A percentile compares a stretch with the other conserved stretches of the same genome.
phyloP scores from a whole-genome alignment of 2,797 vertebrate species.

The Microcaecilia unicolor region DNA sequence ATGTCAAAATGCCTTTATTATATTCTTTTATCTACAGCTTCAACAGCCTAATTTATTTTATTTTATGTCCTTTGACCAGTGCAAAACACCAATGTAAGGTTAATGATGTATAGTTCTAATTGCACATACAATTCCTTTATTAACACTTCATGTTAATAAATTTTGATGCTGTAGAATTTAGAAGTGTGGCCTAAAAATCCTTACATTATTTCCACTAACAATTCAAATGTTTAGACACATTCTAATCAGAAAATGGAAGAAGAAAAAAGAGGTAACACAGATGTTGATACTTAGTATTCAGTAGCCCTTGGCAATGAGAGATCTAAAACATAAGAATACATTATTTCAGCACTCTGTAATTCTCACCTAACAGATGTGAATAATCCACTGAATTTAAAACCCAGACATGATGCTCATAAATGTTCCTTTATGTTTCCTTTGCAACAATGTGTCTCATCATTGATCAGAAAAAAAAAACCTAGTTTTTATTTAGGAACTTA shows the following conservation, averaged over 20 bases:
- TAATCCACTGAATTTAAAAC: slow-evolving; percentile 53
- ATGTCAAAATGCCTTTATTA: slow-evolving; percentile 73
- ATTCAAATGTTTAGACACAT: slow-evolving; percentile 59
- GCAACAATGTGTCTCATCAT: slow-evolving; percentile 1
- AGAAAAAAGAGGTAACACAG: slow-evolving; percentile 54
- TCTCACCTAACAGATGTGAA: slow-evolving; percentile 67
- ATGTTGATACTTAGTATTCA: slow-evolving; percentile 61
- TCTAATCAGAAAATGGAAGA: slow-evolving; percentile 55
- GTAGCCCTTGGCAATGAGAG: slow-evolving; percentile 64
- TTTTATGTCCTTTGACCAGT: slow-evolving; percentile 48
- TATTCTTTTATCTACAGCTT: slow-evolving; percentile 53
- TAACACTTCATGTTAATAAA: slow-evolving; percentile 33
- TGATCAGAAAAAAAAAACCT: slow-evolving; percentile 28
- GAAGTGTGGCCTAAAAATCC: slow-evolving; percentile 32
- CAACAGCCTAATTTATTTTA: slow-evolving; percentile 40
- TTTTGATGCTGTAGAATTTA: slow-evolving; percentile 34
- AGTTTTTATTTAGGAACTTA: slow-evolving; percentile 18
- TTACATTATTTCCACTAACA: slow-evolving; percentile 37
- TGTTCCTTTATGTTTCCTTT: slow-evolving; percentile 25
- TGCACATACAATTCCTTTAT: slow-evolving; percentile 34
- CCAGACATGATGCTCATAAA: slow-evolving; percentile 34
- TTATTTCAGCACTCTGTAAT: slow-evolving; percentile 51
- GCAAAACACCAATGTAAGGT: slow-evolving; percentile 35
- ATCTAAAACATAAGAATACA: slow-evolving; percentile 55
- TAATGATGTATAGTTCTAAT: slow-evolving; percentile 57